Evolutionary conservation across 1,140 invertebrate species (phyloP).

Genomic region (Drosophila pruinosa): DNA sequence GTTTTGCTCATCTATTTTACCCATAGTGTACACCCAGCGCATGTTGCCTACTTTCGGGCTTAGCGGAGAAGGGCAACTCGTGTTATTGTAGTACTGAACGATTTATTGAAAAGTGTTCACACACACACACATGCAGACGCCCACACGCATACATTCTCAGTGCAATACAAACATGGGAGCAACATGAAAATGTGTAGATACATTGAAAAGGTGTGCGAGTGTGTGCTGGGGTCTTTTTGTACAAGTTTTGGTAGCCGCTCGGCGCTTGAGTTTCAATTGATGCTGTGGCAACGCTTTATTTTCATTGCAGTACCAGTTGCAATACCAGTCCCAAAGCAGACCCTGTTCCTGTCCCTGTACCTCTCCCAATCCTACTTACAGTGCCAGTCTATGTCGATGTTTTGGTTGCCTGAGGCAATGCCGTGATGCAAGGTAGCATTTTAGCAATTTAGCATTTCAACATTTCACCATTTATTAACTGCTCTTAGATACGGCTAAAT

Average conservation of each 20-base stretch:
- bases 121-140: slow-evolving; percentile 35
- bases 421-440: slow-evolving; percentile 10
- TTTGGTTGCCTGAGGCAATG: slow-evolving; percentile 25
- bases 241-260: slow-evolving; percentile 41
- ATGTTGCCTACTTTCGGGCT: slow-evolving; percentile 62
- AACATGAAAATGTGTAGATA: slow-evolving; percentile 45
- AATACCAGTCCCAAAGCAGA: no score
- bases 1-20: slow-evolving; percentile 61
- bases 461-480: slow-evolving; percentile 60
- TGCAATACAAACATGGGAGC: slow-evolving; percentile 20
- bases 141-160: background rate
- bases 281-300: slow-evolving; percentile 77
- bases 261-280: slow-evolving; percentile 75
- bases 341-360: no score
- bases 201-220: slow-evolving; percentile 72
- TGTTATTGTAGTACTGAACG: slow-evolving; percentile 74
- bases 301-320: slow-evolving; percentile 52
- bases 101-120: slow-evolving; percentile 77
- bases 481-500: slow-evolving; percentile 55
- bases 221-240: slow-evolving; percentile 39
- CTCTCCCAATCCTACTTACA: background rate
- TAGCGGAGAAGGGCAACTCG: slow-evolving; percentile 25
- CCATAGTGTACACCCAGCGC: slow-evolving; percentile 12
- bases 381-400: background rate
- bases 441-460: slow-evolving; percentile 20